phyloP scores from a whole-genome alignment of 2,113 vertebrate genomes.

The Mola mola region DNA sequence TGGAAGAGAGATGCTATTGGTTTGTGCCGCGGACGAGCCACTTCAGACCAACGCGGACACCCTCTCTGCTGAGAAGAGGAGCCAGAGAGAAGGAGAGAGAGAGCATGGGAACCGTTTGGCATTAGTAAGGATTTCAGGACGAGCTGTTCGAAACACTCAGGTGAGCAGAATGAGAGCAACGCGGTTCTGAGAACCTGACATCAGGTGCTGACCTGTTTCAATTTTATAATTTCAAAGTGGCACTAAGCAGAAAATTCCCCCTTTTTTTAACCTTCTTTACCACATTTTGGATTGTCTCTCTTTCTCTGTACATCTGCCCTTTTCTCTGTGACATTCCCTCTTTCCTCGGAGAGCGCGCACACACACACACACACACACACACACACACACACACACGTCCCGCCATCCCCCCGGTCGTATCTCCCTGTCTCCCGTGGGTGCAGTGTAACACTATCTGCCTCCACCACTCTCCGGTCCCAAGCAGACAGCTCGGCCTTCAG shows the following conservation, averaged over 20 bases:
- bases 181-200: neutral
- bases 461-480: slow-evolving; percentile 61
- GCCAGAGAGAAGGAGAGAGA: slow-evolving; percentile 32
- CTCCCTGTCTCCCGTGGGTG: slow-evolving; percentile 62
- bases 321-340: slow-evolving; percentile 14
- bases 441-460: slow-evolving; percentile 73
- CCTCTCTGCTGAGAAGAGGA: slow-evolving; percentile 40
- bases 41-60: slow-evolving; percentile 57
- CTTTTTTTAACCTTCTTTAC: neutral
- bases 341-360: neutral
- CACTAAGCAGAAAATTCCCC: neutral
- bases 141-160: too few relatives aligned
- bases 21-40: slow-evolving; percentile 44
- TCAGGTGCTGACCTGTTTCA: slow-evolving; percentile 2
- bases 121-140: neutral
- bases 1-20: slow-evolving; percentile 46
- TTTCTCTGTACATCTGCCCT: slow-evolving; percentile 7
- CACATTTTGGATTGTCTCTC: slow-evolving; percentile 13
- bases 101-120: slow-evolving; percentile 65
- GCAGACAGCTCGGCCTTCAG: slow-evolving; percentile 67
- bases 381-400: slow-evolving; percentile 19
- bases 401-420: slow-evolving; percentile 64
- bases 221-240: neutral
- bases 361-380: slow-evolving; percentile 27
- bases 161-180: neutral